phyloP scores from a whole-genome alignment of 2,113 vertebrate species.

The Oryzias curvinotus region DNA sequence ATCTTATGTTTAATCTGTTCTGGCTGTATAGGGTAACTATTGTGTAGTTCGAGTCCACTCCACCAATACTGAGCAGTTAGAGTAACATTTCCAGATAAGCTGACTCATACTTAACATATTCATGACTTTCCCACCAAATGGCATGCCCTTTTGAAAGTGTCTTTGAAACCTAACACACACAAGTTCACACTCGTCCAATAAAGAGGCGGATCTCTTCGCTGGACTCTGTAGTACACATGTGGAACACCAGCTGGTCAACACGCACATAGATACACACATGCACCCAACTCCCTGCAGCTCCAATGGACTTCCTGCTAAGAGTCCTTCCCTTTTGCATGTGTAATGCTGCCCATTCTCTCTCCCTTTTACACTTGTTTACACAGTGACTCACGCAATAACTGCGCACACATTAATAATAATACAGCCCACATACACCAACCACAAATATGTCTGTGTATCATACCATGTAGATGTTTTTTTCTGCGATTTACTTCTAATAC shows the following conservation, averaged over 20 bases:
- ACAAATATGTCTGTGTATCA: conserved; percentile 42
- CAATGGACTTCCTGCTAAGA: conserved; percentile 47
- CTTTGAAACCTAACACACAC: conserved; percentile 6
- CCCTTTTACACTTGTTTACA: conserved; percentile 60
- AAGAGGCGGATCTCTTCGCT: conserved; percentile 40
- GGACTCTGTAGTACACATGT: conserved; percentile 53
- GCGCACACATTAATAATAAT: conserved; percentile 43
- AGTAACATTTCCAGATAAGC: conserved; percentile 44
- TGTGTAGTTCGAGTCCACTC: conserved; percentile 15
- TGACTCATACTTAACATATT: conserved; percentile 56
- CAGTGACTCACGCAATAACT: conserved; percentile 45
- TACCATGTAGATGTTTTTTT: conserved; percentile 29
- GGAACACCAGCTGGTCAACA: conserved; percentile 51
- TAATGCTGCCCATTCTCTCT: conserved; percentile 42
- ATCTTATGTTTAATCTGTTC: not conserved
- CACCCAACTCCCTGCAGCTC: conserved; percentile 41
- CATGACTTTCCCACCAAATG: conserved; percentile 52
- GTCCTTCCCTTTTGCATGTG: conserved; percentile 55
- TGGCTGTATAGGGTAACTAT: not conserved
- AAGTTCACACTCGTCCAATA: conserved; percentile 27
- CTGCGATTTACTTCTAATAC: conserved; percentile 29
- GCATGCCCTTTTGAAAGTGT: conserved; percentile 15
- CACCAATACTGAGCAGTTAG: conserved; percentile 14
- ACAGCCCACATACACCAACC: conserved; percentile 35
- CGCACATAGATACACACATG: conserved; percentile 22